Base-by-base conservation (phyloP, 1,140 invertebrate genomes). In the Drosophila pandora region DNA sequence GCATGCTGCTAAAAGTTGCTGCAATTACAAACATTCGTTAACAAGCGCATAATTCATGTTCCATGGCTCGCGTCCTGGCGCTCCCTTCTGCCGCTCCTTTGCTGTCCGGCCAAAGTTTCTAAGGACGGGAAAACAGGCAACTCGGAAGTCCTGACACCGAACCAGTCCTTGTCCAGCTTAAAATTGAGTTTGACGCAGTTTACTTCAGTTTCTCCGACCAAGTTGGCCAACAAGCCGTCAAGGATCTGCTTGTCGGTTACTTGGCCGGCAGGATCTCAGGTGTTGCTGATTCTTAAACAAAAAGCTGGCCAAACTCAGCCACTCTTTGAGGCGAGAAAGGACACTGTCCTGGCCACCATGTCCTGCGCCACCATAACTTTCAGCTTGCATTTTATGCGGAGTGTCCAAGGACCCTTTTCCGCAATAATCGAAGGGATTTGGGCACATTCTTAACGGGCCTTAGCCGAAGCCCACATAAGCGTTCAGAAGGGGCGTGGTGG, bases 121-220 rank as follows among this genome's bases (percentile, higher is more conserved):
- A 8, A 37, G 13, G 30, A 21, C 56, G 17, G 17, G 8, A 1
- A 13, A 37, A 37, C 4, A 39, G 30, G 7, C 30, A 32, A 32
- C 30, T 32, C 30, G 34, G 34, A 47, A n/a, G 62, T 32, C 53
- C 30, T 25, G 25, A 32, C 63, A 50, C 34, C 39, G 43, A 48
- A 34, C 64, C 12, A 9, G 17, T 21, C 43, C 8, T 47, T 47
- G 43, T 47, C 43, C 22, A 47, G 43, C 21, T 47, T 32, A 67
- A 67, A 70, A 63, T 70, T 76, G 39, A 79, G 75, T 72, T 85
- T 73, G 57, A 69, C 80, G 81, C 76, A 80, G 81, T 84, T 84
- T 79, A 64, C 72, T 77, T 76, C 73, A 84, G 72, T 80, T 85
- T 62, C n/a, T 48, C 39, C 47, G 37, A 10, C 25, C 25, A 74